Conservation (phyloP, 1,140 invertebrate species). For the Trachymyrmex septentrionalis region DNA sequence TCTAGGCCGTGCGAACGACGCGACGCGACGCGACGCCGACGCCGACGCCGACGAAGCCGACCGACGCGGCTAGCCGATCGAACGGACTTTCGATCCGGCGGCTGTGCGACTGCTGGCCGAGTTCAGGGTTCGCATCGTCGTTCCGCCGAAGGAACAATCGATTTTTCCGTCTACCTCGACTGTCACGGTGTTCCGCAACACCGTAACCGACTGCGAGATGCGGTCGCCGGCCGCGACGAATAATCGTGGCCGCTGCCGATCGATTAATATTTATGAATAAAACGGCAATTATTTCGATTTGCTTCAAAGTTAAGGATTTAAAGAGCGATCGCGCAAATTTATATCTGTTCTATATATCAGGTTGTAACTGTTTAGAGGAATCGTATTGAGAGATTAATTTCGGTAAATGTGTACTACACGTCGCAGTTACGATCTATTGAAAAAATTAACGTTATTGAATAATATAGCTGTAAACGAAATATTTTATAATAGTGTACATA, state of each 20-base stretch:
- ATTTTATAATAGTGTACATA: not conserved
- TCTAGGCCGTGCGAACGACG: conserved; percentile 54
- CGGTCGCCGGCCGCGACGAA: not conserved
- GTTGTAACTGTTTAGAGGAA: not conserved
- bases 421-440: not conserved
- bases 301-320: not conserved
- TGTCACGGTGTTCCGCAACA: conserved; percentile 47
- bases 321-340: not conserved
- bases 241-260: not conserved
- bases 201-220: conserved; percentile 59
- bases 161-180: conserved; percentile 64
- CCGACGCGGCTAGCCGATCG: conserved; percentile 63
- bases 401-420: not conserved
- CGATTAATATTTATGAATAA: conserved; percentile 28
- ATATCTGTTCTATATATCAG: not conserved
- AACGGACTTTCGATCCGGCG: conserved; percentile 61
- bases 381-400: not conserved
- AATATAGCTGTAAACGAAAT: not conserved
- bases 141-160: conserved; percentile 55
- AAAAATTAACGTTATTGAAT: not conserved
- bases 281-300: not conserved
- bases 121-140: conserved; percentile 63
- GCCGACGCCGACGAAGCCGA: not conserved
- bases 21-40: not conserved
- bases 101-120: conserved; percentile 73